Base-by-base conservation (phyloP, 2,113 vertebrate genomes). In the Vicugna pacos region DNA sequence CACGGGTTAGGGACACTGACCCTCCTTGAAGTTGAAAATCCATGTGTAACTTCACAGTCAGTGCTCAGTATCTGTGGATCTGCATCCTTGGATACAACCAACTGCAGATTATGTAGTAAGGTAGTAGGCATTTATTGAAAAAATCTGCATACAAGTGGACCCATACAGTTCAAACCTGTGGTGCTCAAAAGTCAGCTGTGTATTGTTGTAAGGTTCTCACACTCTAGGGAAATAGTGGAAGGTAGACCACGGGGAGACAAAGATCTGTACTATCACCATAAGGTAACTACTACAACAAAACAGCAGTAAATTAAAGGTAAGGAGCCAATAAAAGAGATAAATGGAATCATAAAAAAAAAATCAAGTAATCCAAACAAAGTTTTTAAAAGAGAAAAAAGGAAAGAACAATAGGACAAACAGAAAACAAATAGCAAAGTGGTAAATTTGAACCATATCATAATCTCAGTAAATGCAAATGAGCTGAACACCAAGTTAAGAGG, bases 241-340 rank as follows among this genome's bases (percentile, higher is more conserved):
- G 11, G 20, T 8, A 2, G 48, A 0, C 70, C 30, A 3, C 0
- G 15, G 2, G 4, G 6, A 32, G n/a, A 5, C 16, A 6, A 2
- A n/a, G 35, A 2, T 50, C n/a, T 69, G 32, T 5, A 2, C 17
- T 24, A 0, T 30, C 2, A 50, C 3, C 0, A 11, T 0, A 28
- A 9, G n/a, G 12, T 5, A 4, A 6, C 24, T 17, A 3, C 32
- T 6, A 8, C 16, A 58, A 8, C 1, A 24, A 14, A 32, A 9
- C 10, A 5, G 0, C 14, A 3, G 8, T 6, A 20, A 50, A 9
- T 50, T n/a, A 19, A 0, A 26, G 9, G 54, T 5, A 69, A 48
- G 60, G 30, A 32, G 46, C 12, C 70, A 58, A 8, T 30, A 70
- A 9, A 22, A 60, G 52, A 62, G 32, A 26, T 3, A 17, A 24